phyloP scores from a whole-genome alignment of 2,113 vertebrate genomes.

The Odocoileus hemionus region DNA sequence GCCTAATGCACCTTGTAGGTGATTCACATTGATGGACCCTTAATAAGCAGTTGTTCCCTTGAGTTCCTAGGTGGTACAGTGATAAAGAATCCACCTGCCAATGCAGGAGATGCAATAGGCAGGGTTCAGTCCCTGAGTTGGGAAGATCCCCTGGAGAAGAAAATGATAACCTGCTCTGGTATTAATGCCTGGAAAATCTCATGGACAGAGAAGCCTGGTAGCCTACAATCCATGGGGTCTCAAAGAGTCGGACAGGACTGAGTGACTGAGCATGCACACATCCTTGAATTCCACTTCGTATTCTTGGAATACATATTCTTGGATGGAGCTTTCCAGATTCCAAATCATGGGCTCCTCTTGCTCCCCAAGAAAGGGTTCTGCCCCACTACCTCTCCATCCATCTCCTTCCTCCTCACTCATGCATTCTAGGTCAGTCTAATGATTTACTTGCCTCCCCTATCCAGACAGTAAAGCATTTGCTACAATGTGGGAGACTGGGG shows the following conservation, averaged over 20 bases:
- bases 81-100: neutral
- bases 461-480: neutral
- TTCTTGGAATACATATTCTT: neutral
- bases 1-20: accelerated
- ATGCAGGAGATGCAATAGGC: neutral
- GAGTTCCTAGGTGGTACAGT: neutral
- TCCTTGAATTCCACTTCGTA: neutral
- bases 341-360: neutral
- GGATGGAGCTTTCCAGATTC: neutral
- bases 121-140: neutral
- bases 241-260: neutral
- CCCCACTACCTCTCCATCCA: neutral
- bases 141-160: neutral
- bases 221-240: neutral
- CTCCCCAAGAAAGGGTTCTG: neutral
- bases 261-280: accelerated
- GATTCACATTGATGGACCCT: neutral
- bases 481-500: neutral
- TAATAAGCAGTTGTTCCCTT: neutral
- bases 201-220: neutral
- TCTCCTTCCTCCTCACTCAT: neutral
- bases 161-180: neutral
- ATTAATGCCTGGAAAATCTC: neutral
- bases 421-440: neutral
- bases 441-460: neutral